phyloP scores from a whole-genome alignment of 2,888 invertebrate species.

The Mythimna loreyi region DNA sequence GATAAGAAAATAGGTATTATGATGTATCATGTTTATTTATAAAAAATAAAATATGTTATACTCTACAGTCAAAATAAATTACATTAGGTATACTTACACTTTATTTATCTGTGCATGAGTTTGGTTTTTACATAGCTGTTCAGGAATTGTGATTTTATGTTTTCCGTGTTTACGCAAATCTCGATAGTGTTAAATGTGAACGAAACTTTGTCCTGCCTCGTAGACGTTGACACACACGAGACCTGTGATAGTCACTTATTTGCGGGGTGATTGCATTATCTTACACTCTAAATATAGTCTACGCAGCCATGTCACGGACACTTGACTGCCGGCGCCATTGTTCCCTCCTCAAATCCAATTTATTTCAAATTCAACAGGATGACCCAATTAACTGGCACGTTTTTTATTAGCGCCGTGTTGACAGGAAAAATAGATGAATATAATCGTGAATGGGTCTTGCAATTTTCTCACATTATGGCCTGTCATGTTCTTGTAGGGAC shows the following conservation, averaged over 20 bases:
- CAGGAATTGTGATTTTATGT: background rate
- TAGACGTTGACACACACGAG: conserved; percentile 62
- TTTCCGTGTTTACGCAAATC: conserved; percentile 11
- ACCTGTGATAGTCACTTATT: conserved; percentile 81
- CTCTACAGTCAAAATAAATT: background rate
- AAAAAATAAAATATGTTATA: background rate
- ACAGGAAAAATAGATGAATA: conserved; percentile 17
- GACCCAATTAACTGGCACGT: conserved; percentile 48
- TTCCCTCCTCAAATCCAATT: conserved; percentile 58
- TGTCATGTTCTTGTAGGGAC: background rate
- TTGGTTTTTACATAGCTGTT: background rate
- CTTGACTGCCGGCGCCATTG: conserved; percentile 47
- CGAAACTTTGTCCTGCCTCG: conserved; percentile 34
- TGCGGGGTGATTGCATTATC: conserved; percentile 79
- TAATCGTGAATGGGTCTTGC: background rate
- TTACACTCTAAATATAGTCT: conserved; percentile 72
- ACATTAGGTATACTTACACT: too few relatives aligned
- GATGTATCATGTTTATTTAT: background rate
- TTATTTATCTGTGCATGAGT: background rate
- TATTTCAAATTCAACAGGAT: conserved; percentile 54
- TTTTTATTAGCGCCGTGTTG: conserved; percentile 22
- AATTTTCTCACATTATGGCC: background rate
- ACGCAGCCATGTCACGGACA: conserved; percentile 59
- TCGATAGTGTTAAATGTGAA: conserved; percentile 29
- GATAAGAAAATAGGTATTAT: conserved; percentile 4